Evolutionary conservation across 1,140 invertebrate genomes (phyloP).

Genomic region (Drosophila sproati): DNA sequence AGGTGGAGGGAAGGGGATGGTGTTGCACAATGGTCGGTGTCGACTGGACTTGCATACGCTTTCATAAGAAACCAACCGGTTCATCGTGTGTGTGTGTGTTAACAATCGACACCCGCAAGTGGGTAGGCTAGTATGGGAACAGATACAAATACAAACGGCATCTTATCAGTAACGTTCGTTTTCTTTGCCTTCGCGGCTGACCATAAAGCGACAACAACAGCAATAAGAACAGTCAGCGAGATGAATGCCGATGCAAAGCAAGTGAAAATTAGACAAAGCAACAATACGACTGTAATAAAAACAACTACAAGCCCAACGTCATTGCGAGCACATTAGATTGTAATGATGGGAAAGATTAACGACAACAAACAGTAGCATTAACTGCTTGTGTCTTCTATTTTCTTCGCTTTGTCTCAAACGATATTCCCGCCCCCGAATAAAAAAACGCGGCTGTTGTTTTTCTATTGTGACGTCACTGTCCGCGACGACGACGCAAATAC

Average conservation of each 20-base stretch:
- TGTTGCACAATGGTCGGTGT: slow-evolving; percentile 16
- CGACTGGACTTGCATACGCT: slow-evolving; percentile 39
- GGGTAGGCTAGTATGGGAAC: slow-evolving; percentile 14
- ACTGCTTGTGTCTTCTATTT: slow-evolving; percentile 24
- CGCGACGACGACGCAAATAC: slow-evolving; percentile 68
- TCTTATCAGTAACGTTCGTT: slow-evolving; percentile 67
- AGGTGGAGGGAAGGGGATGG: background rate
- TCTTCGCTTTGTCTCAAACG: slow-evolving; percentile 54
- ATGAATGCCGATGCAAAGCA: slow-evolving; percentile 55
- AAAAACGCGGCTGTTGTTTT: slow-evolving; percentile 56
- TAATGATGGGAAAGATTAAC: slow-evolving; percentile 1
- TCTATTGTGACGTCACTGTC: slow-evolving; percentile 78
- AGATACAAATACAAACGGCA: slow-evolving; percentile 34
- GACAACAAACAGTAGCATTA: slow-evolving; percentile 22
- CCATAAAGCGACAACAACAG: slow-evolving; percentile 50
- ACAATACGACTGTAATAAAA: slow-evolving; percentile 19
- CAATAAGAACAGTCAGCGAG: slow-evolving; percentile 47
- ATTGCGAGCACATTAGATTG: slow-evolving; percentile 29
- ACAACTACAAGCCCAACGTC: slow-evolving; percentile 39
- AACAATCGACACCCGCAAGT: slow-evolving; percentile 46
- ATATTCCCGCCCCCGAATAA: slow-evolving; percentile 24
- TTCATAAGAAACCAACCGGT: slow-evolving; percentile 37
- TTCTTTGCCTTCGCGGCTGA: slow-evolving; percentile 57
- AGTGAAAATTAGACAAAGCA: slow-evolving; percentile 34
- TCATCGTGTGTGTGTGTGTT: background rate